phyloP scores from a whole-genome alignment of 2,888 invertebrate genomes.

The Isoperla grammatica region DNA sequence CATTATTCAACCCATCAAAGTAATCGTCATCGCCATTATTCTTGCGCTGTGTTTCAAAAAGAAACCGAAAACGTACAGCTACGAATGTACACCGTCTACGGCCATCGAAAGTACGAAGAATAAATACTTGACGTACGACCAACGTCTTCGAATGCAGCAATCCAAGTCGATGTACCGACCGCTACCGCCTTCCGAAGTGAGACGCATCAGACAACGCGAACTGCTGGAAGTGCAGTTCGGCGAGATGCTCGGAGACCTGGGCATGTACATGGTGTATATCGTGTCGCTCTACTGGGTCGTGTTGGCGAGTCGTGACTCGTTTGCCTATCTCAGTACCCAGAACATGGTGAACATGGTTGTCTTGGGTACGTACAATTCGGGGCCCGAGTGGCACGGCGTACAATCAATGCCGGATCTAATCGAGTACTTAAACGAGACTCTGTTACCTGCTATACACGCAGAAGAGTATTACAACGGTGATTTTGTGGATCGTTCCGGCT shows the following conservation, averaged over 20 bases:
- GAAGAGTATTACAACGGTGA: constrained; percentile 12
- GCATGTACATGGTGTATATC: constrained; percentile 17
- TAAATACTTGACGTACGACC: too few species aligned
- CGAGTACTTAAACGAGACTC: constrained; percentile 14
- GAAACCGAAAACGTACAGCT: not conserved
- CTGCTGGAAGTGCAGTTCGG: not conserved
- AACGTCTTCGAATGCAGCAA: not conserved
- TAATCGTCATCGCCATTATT: constrained; percentile 3
- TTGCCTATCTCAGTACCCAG: constrained; percentile 16
- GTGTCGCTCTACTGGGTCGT: constrained; percentile 15
- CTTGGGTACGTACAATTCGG: not conserved
- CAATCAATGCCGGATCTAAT: constrained; percentile 2
- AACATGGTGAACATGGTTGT: constrained; percentile 4
- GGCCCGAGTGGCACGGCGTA: not conserved
- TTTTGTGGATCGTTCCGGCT: not conserved
- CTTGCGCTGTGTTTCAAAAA: not conserved
- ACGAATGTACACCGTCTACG: too few species aligned
- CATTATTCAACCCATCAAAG: constrained; percentile 19
- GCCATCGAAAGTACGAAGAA: too few species aligned
- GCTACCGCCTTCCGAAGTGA: not conserved
- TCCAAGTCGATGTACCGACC: not conserved
- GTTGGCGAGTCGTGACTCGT: not conserved
- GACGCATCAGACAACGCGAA: not conserved
- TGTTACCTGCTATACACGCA: constrained; percentile 21
- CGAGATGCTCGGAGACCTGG: constrained; percentile 9